Evolutionary conservation across 1,140 invertebrate genomes (phyloP).

Genomic region (Anoplophora glabripennis): DNA sequence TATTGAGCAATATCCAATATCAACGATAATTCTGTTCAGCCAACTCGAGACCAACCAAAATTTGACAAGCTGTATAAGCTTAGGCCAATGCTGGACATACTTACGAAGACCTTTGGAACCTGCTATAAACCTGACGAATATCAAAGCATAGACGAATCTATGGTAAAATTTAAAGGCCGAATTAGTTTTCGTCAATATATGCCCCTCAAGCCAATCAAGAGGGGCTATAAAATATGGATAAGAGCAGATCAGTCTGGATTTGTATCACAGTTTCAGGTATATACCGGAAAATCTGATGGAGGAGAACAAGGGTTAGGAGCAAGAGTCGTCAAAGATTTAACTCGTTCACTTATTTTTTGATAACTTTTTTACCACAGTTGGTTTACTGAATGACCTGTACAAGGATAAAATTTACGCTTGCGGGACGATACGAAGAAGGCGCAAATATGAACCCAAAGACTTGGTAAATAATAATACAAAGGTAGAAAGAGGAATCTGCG

Average conservation of each 20-base stretch:
- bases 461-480: conserved; percentile 39
- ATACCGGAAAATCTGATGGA: conserved; percentile 15
- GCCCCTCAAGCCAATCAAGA: conserved; percentile 50
- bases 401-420: conserved; percentile 37
- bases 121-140: no score
- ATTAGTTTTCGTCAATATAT: conserved; percentile 48
- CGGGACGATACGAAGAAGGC: conserved; percentile 44
- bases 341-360: conserved; percentile 29
- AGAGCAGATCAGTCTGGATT: conserved; percentile 37
- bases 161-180: conserved; percentile 45
- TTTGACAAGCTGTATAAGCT: no score
- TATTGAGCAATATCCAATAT: no score
- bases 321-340: conserved; percentile 43
- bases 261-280: conserved; percentile 34
- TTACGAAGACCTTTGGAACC: no score
- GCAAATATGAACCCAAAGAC: conserved; percentile 35
- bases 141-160: conserved; percentile 40
- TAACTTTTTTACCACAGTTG: conserved; percentile 40
- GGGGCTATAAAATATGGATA: conserved; percentile 48
- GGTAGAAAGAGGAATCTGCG: conserved; percentile 5
- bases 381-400: conserved; percentile 32
- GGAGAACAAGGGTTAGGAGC: conserved; percentile 36
- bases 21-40: no score
- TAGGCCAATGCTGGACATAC: no score
- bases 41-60: no score